A percentile compares a stretch with the other conserved stretches of the same genome.
These are phyloP conservation scores for Patella caerulea DNA, from an alignment of 2,888 invertebrate genomes.

Conservation along the genomic window DNA sequence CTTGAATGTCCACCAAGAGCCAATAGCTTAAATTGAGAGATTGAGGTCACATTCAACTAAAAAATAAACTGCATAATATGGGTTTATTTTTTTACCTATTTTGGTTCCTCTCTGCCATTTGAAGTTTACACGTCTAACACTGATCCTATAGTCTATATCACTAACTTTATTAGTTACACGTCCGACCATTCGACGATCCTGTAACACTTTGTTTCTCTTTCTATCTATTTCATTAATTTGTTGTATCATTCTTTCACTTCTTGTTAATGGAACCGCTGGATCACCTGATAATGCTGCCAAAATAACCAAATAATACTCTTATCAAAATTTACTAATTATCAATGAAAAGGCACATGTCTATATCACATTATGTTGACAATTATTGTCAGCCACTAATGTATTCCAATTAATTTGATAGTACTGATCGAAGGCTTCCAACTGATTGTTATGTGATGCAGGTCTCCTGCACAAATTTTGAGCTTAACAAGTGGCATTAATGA, in stretches of 20 bases:
- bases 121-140: conserved; percentile 86
- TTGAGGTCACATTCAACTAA: too few species aligned
- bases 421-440: too few species aligned
- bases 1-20: too few species aligned
- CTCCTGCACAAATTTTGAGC: too few species aligned
- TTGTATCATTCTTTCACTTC: conserved; percentile 66
- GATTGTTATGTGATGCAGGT: too few species aligned
- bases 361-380: too few species aligned
- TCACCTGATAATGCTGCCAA: conserved; percentile 11
- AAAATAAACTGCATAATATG: too few species aligned
- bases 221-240: conserved; percentile 77
- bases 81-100: conserved; percentile 73
- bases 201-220: conserved; percentile 77
- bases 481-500: too few species aligned
- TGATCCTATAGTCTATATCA: conserved; percentile 80
- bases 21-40: too few species aligned
- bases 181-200: conserved; percentile 78
- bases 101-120: conserved; percentile 95
- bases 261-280: conserved; percentile 4
- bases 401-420: too few species aligned
- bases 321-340: not conserved
- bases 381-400: too few species aligned
- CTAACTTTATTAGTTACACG: conserved; percentile 75
- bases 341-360: too few species aligned
- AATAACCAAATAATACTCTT: not conserved